Percentiles rank a stretch among this genome's conserved stretches.
These are phyloP conservation scores for Paramacrobiotus metropolitanus DNA, from an alignment of 1,140 invertebrate genomes.

Conservation along the genomic window DNA sequence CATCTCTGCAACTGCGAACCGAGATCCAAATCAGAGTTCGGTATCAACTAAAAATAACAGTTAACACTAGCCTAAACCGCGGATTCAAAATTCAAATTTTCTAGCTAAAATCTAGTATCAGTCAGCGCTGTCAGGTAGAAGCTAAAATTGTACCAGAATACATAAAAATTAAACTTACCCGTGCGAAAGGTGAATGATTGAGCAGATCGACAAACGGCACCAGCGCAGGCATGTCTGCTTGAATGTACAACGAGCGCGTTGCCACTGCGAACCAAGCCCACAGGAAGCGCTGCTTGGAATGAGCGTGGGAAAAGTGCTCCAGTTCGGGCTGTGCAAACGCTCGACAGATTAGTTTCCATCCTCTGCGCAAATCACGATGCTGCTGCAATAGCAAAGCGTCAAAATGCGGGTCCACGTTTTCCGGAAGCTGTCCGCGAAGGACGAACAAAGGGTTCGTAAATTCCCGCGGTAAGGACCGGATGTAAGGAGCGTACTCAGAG, in stretches of 20 bases:
- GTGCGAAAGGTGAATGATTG: slow-evolving; percentile 37
- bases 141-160: too few species aligned
- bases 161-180: too few species aligned
- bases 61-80: too few species aligned
- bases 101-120: too few species aligned
- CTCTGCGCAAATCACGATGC: slow-evolving; percentile 24
- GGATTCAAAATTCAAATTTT: too few species aligned
- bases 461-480: slow-evolving; percentile 30
- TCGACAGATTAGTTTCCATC: slow-evolving; percentile 11
- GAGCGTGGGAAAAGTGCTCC: not conserved
- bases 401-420: slow-evolving; percentile 24
- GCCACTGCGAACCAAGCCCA: slow-evolving; percentile 47
- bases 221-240: slow-evolving; percentile 26
- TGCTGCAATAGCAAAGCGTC: slow-evolving; percentile 22
- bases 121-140: too few species aligned
- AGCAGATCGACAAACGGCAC: slow-evolving; percentile 53
- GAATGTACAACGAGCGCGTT: slow-evolving; percentile 38
- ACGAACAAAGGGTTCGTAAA: slow-evolving; percentile 24
- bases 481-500: slow-evolving; percentile 27
- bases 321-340: not conserved
- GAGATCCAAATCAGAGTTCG: too few species aligned
- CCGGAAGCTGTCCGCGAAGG: slow-evolving; percentile 20
- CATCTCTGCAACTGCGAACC: too few species aligned
- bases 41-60: too few species aligned
- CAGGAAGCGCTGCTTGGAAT: slow-evolving; percentile 16